Evolutionary conservation across 2,797 vertebrate genomes (phyloP).

Genomic region (Sarcophilus harrisii): DNA sequence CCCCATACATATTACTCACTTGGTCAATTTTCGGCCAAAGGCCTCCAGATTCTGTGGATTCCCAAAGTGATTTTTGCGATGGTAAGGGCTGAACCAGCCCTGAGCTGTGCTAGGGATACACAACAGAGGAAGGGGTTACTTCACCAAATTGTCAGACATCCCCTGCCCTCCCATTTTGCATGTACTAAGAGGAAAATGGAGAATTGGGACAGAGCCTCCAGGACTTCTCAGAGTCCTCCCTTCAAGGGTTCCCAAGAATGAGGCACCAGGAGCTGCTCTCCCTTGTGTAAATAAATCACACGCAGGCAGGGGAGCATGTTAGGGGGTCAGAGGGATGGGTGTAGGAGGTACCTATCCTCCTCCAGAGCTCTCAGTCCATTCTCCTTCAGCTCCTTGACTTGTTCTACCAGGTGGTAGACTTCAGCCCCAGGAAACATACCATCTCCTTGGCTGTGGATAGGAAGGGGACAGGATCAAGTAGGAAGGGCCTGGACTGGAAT

Average conservation of each 20-base stretch:
- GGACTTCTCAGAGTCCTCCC: not conserved
- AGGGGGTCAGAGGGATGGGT: not conserved
- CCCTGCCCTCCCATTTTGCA: not conserved
- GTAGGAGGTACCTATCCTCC: conserved; percentile 73
- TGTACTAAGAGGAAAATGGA: not conserved
- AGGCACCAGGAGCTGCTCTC: not conserved
- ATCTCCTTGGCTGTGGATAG: conserved; percentile 80
- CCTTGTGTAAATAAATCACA: not conserved
- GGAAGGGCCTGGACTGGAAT: not conserved
- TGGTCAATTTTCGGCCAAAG: conserved; percentile 81
- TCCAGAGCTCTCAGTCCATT: conserved; percentile 78
- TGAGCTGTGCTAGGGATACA: conserved; percentile 80
- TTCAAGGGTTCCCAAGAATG: not conserved
- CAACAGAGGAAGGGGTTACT: not conserved
- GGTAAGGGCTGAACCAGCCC: conserved; percentile 86
- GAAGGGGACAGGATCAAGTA: not conserved
- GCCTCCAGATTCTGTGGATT: conserved; percentile 87
- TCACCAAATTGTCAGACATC: not conserved
- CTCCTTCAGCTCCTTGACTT: conserved; percentile 82
- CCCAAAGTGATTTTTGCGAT: conserved; percentile 85
- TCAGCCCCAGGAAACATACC: conserved; percentile 83
- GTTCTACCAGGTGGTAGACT: conserved; percentile 85
- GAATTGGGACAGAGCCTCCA: not conserved
- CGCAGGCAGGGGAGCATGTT: not conserved
- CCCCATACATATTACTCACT: conserved; percentile 71